Evolutionary conservation across 2,797 vertebrate genomes (phyloP).

Genomic region (Rhinogobio ventralis): DNA sequence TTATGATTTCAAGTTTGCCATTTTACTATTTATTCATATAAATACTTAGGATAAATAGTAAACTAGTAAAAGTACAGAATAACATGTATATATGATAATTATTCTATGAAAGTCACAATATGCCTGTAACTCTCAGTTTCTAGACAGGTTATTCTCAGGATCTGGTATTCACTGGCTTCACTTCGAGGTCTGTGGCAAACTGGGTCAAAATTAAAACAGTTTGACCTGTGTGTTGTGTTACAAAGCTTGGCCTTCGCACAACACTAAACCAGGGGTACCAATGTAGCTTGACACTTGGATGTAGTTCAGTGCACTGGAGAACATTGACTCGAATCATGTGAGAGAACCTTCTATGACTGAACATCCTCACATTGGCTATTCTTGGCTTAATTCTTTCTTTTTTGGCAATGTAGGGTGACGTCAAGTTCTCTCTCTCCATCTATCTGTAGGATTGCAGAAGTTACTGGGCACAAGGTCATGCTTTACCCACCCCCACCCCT

Average conservation of each 20-base stretch:
- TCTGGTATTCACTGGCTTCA: not conserved
- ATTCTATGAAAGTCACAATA: not conserved
- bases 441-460: slow-evolving; percentile 26
- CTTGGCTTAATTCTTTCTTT: not conserved
- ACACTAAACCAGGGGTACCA: not conserved
- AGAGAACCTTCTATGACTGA: slow-evolving; percentile 2
- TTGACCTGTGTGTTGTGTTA: not conserved
- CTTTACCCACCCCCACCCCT: slow-evolving; percentile 41
- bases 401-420: not conserved
- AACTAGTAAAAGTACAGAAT: not conserved
- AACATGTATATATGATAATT: not conserved
- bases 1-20: not conserved
- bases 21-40: not conserved
- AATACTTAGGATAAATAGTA: not conserved
- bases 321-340: not conserved
- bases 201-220: not conserved
- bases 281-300: slow-evolving; percentile 20
- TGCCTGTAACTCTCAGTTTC: not conserved
- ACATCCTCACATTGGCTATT: not conserved
- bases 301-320: not conserved
- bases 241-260: not conserved
- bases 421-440: slow-evolving; percentile 8
- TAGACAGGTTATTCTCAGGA: not conserved
- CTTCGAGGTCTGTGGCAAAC: not conserved
- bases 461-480: slow-evolving; percentile 45